phyloP scores from a whole-genome alignment of 2,888 invertebrate species.

The Papilio protenor region DNA sequence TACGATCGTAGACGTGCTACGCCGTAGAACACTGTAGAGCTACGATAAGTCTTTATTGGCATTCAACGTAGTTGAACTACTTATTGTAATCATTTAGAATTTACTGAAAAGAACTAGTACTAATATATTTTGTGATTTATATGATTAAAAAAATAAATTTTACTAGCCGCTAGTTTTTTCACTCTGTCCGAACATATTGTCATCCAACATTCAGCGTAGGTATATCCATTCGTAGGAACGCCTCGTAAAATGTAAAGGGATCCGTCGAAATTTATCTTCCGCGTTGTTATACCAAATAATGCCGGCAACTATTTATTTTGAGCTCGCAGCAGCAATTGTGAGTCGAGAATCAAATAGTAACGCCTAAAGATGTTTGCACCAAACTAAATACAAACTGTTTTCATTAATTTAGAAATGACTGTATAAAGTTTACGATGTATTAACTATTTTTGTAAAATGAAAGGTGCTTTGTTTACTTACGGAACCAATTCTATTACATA shows the following conservation, averaged over 20 bases:
- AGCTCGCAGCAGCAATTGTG: slow-evolving; percentile 47
- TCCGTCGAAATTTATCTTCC: slow-evolving; percentile 70
- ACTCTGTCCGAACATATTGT: slow-evolving; percentile 33
- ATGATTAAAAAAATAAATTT: neutral
- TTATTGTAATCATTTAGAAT: no score
- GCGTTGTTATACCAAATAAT: slow-evolving; percentile 73
- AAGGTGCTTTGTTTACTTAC: no score
- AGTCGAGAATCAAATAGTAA: slow-evolving; percentile 43
- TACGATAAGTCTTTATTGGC: neutral
- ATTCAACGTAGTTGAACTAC: neutral
- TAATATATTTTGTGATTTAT: neutral
- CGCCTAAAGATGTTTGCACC: slow-evolving; percentile 1
- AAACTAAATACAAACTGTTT: neutral
- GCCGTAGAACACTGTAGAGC: slow-evolving; percentile 9
- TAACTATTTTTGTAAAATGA: no score
- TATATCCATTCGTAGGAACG: slow-evolving; percentile 34
- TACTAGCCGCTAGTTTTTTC: neutral
- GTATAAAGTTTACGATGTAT: neutral
- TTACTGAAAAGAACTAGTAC: neutral
- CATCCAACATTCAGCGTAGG: slow-evolving; percentile 30
- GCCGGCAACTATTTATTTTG: slow-evolving; percentile 68
- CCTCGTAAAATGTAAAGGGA: slow-evolving; percentile 62
- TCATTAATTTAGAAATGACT: neutral
- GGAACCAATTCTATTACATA: no score
- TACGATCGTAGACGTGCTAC: slow-evolving; percentile 20